These are phyloP conservation scores for Mesocricetus auratus DNA, from an alignment of 2,113 vertebrate genomes.

Conservation along the genomic window DNA sequence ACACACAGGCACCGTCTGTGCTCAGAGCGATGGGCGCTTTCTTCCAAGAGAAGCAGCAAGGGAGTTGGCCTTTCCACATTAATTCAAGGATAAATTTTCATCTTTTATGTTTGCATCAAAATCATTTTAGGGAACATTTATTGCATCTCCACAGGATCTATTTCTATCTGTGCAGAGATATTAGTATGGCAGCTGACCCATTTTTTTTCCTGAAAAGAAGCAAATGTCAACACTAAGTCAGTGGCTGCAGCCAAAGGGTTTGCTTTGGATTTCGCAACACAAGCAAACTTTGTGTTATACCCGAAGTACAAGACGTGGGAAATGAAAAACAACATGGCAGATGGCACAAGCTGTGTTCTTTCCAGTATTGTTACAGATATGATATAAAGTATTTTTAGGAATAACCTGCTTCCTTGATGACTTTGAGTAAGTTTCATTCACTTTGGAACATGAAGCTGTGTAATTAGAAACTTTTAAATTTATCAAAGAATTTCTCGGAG, in stretches of 20 bases:
- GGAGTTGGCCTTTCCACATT: neutral
- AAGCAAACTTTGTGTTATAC: too few species aligned
- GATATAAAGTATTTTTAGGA: neutral
- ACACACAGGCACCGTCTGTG: neutral
- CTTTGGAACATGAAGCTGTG: conserved; percentile 29
- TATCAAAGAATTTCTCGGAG: neutral
- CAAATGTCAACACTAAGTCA: conserved; percentile 66
- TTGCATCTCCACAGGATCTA: conserved; percentile 52
- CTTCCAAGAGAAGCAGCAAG: neutral
- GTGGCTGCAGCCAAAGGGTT: neutral
- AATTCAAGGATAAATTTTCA: conserved; percentile 16
- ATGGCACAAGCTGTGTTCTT: neutral
- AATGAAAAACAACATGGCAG: neutral
- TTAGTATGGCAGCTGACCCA: conserved; percentile 47
- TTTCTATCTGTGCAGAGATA: conserved; percentile 57
- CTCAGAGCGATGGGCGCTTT: neutral
- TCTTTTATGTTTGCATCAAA: conserved; percentile 31
- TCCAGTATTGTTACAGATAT: neutral
- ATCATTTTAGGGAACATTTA: conserved; percentile 56
- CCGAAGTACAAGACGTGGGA: too few species aligned
- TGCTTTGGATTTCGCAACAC: conserved; percentile 50
- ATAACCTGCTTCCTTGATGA: neutral
- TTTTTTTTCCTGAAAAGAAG: conserved; percentile 67
- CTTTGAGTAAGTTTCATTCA: neutral
- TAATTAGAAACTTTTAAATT: conserved; percentile 1